Evolutionary conservation across 2,113 vertebrate genomes (phyloP).

Genomic region (Probosciger aterrimus): DNA sequence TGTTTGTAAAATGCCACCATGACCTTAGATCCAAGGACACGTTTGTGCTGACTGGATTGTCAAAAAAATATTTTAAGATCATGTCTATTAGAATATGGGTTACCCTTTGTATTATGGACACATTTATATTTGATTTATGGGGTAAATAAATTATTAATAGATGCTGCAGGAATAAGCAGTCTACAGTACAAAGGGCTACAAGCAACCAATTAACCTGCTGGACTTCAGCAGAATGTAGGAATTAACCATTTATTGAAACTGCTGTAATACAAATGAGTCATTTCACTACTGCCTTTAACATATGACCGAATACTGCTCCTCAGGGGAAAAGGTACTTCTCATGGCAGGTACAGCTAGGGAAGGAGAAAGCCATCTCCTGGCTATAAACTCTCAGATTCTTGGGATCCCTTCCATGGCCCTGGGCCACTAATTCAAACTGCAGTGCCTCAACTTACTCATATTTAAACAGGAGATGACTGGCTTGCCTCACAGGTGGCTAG

Average conservation of each 20-base stretch:
- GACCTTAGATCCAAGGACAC: constrained; percentile 18
- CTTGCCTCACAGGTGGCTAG: background rate
- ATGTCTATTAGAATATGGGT: background rate
- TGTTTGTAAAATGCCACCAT: background rate
- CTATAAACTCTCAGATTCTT: background rate
- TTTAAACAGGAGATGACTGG: background rate
- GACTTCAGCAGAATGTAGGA: background rate
- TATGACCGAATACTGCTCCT: background rate
- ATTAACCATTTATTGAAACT: background rate
- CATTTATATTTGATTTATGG: background rate
- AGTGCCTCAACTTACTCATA: background rate
- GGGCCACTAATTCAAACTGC: background rate
- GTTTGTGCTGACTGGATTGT: background rate
- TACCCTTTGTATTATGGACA: background rate
- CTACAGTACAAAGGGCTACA: background rate
- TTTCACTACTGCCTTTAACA: background rate
- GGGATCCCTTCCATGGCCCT: background rate
- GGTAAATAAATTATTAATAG: constrained; percentile 30
- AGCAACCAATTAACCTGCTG: constrained; percentile 35
- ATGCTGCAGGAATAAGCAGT: background rate
- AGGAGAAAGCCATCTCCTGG: background rate
- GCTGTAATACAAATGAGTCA: background rate
- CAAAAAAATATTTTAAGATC: constrained; percentile 16
- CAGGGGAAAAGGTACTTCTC: background rate
- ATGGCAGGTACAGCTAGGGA: background rate